Evolutionary conservation across 2,797 vertebrate species (phyloP).

Genomic region (Gastrophryne carolinensis): DNA sequence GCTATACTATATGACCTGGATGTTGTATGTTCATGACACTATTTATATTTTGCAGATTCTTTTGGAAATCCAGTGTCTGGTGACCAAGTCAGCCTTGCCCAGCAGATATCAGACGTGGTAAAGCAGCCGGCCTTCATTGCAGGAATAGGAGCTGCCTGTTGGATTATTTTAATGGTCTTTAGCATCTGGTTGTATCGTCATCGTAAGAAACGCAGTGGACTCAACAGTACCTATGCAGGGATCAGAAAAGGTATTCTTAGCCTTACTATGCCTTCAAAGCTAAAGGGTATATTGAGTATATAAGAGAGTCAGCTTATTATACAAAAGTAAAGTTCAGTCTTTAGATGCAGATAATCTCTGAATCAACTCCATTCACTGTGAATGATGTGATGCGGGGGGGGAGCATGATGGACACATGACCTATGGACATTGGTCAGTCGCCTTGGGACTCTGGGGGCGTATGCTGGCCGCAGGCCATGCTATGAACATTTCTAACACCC

Average conservation of each 20-base stretch:
- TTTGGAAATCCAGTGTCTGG: conserved; percentile 72
- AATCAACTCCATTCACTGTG: too few relatives aligned
- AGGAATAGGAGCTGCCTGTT: conserved; percentile 95
- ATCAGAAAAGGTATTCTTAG: conserved; percentile 87
- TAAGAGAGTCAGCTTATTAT: too few relatives aligned
- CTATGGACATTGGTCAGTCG: too few relatives aligned
- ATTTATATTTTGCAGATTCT: conserved; percentile 63
- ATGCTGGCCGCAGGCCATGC: too few relatives aligned
- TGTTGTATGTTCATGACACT: neutral
- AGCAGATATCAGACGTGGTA: conserved; percentile 97
- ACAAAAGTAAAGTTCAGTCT: too few relatives aligned
- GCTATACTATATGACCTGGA: too few relatives aligned
- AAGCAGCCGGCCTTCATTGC: conserved; percentile 97
- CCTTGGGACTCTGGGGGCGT: too few relatives aligned
- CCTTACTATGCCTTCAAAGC: neutral
- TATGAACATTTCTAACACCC: too few relatives aligned
- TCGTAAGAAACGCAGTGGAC: conserved; percentile 90
- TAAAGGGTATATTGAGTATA: too few relatives aligned
- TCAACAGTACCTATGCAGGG: conserved; percentile 91
- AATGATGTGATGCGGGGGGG: too few relatives aligned
- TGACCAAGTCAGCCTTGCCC: conserved; percentile 82
- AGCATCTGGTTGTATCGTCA: conserved; percentile 97
- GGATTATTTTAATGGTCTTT: conserved; percentile 98
- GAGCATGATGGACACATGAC: too few relatives aligned
- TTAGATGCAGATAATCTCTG: too few relatives aligned